Evolutionary conservation across 2,113 vertebrate species (phyloP).

Genomic region (Salvelinus namaycush): DNA sequence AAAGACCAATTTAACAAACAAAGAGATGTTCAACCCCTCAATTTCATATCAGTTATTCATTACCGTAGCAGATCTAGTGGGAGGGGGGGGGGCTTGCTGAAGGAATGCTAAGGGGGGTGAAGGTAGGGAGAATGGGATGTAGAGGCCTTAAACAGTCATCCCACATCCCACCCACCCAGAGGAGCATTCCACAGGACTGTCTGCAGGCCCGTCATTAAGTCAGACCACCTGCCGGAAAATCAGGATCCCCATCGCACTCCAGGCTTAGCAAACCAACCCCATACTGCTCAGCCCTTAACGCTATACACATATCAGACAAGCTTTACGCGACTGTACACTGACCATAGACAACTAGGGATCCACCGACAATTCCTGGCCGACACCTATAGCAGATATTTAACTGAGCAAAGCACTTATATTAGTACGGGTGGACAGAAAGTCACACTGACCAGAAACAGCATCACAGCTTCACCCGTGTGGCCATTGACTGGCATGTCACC

Average conservation of each 20-base stretch:
- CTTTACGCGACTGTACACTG: background rate
- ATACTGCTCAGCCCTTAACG: constrained; percentile 20
- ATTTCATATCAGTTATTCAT: constrained; percentile 51
- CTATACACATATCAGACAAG: background rate
- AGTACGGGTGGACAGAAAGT: too few species aligned
- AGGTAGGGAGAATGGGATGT: background rate
- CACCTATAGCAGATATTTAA: too few species aligned
- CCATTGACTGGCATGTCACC: constrained; percentile 29
- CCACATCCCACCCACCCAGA: constrained; percentile 62
- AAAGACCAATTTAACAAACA: background rate
- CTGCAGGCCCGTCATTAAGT: constrained; percentile 66
- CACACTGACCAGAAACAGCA: background rate
- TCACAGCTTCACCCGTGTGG: constrained; percentile 13
- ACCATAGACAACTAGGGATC: background rate
- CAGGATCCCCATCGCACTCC: constrained; percentile 64
- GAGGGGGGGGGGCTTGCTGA: constrained; percentile 38
- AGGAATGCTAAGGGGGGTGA: constrained; percentile 26
- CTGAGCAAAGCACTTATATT: too few species aligned
- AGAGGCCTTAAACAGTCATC: constrained; percentile 40
- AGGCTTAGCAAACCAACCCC: constrained; percentile 51
- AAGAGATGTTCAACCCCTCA: constrained; percentile 23
- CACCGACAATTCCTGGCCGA: too few species aligned
- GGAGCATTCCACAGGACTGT: constrained; percentile 61
- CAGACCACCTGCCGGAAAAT: constrained; percentile 68
- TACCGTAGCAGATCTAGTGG: constrained; percentile 53